Percentiles rank a stretch among this genome's conserved stretches.
phyloP scores from a whole-genome alignment of 2,888 invertebrate genomes.

The Cenopis cana region DNA sequence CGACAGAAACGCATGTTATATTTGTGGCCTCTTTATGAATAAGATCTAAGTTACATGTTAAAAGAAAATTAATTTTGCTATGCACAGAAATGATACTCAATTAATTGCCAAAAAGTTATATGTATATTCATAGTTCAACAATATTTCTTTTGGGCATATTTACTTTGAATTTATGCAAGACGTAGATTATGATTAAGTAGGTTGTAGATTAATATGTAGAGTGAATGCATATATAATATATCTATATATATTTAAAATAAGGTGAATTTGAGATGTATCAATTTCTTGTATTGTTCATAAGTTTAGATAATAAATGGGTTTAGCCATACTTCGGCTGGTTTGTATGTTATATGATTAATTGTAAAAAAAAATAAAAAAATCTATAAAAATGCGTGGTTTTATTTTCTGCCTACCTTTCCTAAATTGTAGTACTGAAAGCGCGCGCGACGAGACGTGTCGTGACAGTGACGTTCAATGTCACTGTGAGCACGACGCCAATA shows the following conservation, averaged over 20 bases:
- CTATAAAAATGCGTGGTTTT: conserved; percentile 70
- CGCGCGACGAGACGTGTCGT: too few species aligned
- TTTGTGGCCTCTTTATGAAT: conserved; percentile 85
- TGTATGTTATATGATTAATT: conserved; percentile 85
- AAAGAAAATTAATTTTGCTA: conserved; percentile 85
- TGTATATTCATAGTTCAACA: conserved; percentile 85
- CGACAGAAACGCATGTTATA: conserved; percentile 84
- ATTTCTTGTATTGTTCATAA: conserved; percentile 85
- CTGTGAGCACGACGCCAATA: too few species aligned
- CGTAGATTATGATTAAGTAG: conserved; percentile 84
- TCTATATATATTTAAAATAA: conserved; percentile 81
- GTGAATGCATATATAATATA: conserved; percentile 84
- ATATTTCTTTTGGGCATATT: conserved; percentile 85
- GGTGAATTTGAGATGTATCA: conserved; percentile 85
- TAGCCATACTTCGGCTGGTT: conserved; percentile 85
- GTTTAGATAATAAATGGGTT: conserved; percentile 86
- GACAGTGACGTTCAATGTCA: too few species aligned
- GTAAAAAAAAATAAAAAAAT: conserved; percentile 82
- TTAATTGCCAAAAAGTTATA: conserved; percentile 86
- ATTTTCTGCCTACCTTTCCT: conserved; percentile 50
- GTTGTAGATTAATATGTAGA: conserved; percentile 84
- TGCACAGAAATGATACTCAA: conserved; percentile 86
- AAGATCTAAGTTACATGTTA: conserved; percentile 85
- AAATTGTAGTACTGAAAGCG: background rate
- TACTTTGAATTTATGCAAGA: conserved; percentile 85